These are phyloP conservation scores for Prietella phreatophila DNA, from an alignment of 2,113 vertebrate genomes.

Conservation along the genomic window DNA sequence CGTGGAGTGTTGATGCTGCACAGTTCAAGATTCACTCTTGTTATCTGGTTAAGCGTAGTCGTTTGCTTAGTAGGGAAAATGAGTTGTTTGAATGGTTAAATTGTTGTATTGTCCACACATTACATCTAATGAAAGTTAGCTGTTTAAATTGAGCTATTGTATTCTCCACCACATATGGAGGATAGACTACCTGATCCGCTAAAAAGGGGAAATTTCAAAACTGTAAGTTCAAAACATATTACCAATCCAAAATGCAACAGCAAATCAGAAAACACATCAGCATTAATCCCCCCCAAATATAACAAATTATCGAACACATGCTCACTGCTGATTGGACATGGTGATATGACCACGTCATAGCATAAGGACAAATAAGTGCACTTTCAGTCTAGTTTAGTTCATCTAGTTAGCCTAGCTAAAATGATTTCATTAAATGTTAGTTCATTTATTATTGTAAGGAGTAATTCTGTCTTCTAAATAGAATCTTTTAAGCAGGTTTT, in stretches of 20 bases:
- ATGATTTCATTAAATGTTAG: not conserved
- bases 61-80: not conserved
- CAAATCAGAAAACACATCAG: not conserved
- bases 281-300: not conserved
- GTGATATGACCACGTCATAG: not conserved
- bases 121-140: too few species aligned
- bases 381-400: not conserved
- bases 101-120: too few species aligned
- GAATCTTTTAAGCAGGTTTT: not conserved
- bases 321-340: not conserved
- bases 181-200: too few species aligned
- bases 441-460: not conserved
- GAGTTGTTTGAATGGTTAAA: too few species aligned
- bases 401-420: not conserved
- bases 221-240: not conserved
- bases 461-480: not conserved
- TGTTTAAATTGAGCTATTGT: too few species aligned
- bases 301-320: not conserved
- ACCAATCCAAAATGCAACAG: not conserved
- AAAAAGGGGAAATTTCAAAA: too few species aligned
- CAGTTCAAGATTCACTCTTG: not conserved
- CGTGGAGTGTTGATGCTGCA: not conserved
- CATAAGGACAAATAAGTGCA: not conserved
- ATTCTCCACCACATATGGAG: too few species aligned
- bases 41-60: too few species aligned